These are phyloP conservation scores for Dendrolimus punctatus DNA, from an alignment of 1,140 invertebrate species.

Conservation along the genomic window DNA sequence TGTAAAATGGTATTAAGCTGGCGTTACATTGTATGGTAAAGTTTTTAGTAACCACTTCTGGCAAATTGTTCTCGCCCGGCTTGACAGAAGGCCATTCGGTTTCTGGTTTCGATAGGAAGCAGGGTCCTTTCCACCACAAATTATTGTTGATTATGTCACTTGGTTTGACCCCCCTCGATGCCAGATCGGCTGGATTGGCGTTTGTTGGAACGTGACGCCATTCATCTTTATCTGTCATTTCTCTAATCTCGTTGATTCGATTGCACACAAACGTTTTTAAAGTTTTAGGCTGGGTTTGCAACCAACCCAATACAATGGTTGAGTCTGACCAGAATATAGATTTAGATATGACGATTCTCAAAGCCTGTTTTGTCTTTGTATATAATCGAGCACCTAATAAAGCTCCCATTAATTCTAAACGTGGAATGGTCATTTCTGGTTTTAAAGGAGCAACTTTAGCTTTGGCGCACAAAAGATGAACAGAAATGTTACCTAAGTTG, in stretches of 20 bases:
- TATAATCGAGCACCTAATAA: constrained; percentile 10
- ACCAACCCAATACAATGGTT: constrained; percentile 18
- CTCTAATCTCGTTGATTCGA: constrained; percentile 15
- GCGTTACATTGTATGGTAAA: no score
- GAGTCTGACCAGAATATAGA: constrained; percentile 17
- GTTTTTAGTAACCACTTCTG: no score
- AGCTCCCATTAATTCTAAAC: constrained; percentile 13
- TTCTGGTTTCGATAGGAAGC: constrained; percentile 6
- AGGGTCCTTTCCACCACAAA: constrained; percentile 13
- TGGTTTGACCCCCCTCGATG: constrained; percentile 14
- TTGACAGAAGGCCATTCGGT: constrained; percentile 1
- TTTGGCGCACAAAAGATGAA: constrained; percentile 5
- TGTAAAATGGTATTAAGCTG: no score
- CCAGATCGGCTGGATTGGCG: constrained; percentile 21
- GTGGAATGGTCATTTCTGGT: constrained; percentile 14
- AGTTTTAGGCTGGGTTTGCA: constrained; percentile 9
- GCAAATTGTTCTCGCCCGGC: no score
- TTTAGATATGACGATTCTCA: background rate
- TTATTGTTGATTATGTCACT: background rate
- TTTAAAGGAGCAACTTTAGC: constrained; percentile 7
- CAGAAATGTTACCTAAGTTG: background rate
- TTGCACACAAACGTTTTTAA: constrained; percentile 19
- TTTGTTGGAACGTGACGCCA: constrained; percentile 15
- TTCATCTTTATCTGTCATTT: constrained; percentile 4
- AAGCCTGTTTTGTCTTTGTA: constrained; percentile 1